Base-by-base conservation (phyloP, 2,888 invertebrate genomes). In the Xestia c-nigrum region DNA sequence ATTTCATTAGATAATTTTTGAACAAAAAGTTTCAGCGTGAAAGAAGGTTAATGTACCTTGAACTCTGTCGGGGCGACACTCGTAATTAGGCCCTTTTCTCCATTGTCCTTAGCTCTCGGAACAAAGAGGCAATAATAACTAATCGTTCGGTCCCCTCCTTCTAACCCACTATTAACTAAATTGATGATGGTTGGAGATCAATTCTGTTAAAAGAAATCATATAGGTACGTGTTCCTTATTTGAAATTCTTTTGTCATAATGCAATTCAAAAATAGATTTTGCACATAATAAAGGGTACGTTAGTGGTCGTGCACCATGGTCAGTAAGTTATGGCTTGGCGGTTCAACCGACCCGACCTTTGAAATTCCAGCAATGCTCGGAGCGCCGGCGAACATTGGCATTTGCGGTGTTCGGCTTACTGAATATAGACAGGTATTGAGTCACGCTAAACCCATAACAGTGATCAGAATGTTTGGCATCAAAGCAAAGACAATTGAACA, bases 31-130 rank as follows among this genome's bases (percentile, higher is more conserved):
- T 91, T 90, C 86, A 91, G 85, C 31, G 71, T 68, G 72, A 76
- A 55, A 75, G 57, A 81, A 88, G 87, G 86, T 86, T 83, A 88
- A 86, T 89, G 92, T 93, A 92, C 94, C 89, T 85, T 91, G 86
- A 90, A 89, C 90, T 90, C 84, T 74, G 63, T 87, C 87, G 87
- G 87, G 88, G 90, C 88, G 90, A 89, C 89, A 90, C 86, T 89
- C 87, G 90, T 94, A 93, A 94, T 94, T 95, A 93, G 90, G 88
- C 88, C 85, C 91, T 94, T 93, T 91, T 91, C 86, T 91, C 91
- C 93, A 94, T 95, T 94, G 93, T 94, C 91, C 90, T 92, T 86
- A 78, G 89, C 92, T 93, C 93, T 91, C 83, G 81, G 93, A 94
- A 93, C 90, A 86, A 87, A 90, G 90, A 92, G 91, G 93, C 93